A percentile compares a stretch with the other conserved stretches of the same genome.
phyloP scores from a whole-genome alignment of 92 coral and sea anemone genomes.

The Hydrozoanthus gracilis region DNA sequence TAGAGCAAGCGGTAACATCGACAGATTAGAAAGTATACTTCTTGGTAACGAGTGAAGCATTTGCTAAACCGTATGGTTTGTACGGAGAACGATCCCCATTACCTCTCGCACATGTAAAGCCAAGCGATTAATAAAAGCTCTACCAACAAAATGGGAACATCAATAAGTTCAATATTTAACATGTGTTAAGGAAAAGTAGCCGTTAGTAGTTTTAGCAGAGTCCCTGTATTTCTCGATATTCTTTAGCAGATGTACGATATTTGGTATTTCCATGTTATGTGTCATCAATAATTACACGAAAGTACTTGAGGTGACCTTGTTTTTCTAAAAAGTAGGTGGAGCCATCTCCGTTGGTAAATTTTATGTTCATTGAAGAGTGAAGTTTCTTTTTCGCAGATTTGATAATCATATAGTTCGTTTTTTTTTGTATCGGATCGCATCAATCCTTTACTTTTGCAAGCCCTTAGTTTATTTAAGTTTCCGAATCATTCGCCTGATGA shows the following conservation, averaged over 20 bases:
- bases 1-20: too few relatives aligned
- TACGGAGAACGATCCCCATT: too few relatives aligned
- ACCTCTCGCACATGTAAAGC: too few relatives aligned
- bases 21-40: too few relatives aligned
- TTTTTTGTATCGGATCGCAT: slow-evolving; percentile 15
- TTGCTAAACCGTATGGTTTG: too few relatives aligned
- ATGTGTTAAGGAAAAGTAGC: background rate
- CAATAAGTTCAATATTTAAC: too few relatives aligned
- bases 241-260: background rate
- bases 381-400: slow-evolving; percentile 38
- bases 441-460: slow-evolving; percentile 19
- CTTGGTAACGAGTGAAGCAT: too few relatives aligned
- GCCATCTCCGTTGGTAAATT: background rate
- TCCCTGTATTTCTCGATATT: background rate
- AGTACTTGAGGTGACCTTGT: background rate
- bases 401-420: slow-evolving; percentile 25
- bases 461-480: background rate
- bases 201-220: background rate
- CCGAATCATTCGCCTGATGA: slow-evolving; percentile 12
- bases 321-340: background rate
- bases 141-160: too few relatives aligned
- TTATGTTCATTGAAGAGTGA: background rate
- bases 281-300: background rate
- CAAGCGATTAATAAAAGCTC: too few relatives aligned
- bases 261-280: background rate